phyloP scores from a whole-genome alignment of 2,888 invertebrate genomes.

The Rutpela maculata region DNA sequence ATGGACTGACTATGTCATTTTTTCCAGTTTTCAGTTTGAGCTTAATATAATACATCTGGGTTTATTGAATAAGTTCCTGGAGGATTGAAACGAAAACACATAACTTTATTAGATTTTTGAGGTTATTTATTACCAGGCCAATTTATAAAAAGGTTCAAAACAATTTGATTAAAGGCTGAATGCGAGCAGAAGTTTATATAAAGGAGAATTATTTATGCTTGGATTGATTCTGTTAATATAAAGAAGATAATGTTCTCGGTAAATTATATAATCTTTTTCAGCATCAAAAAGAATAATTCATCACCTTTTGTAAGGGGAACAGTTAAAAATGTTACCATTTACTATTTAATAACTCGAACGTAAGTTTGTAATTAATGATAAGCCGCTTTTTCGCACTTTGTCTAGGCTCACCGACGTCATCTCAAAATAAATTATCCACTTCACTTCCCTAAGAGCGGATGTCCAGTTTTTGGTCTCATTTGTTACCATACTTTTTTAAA shows the following conservation, averaged over 20 bases:
- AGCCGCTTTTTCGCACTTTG: background rate
- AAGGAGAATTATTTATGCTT: slow-evolving; percentile 41
- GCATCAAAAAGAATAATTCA: slow-evolving; percentile 40
- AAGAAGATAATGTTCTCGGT: slow-evolving; percentile 41
- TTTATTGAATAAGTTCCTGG: slow-evolving; percentile 28
- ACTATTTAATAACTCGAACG: slow-evolving; percentile 24
- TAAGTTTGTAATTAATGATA: slow-evolving; percentile 28
- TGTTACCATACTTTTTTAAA: too few relatives aligned
- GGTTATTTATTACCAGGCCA: slow-evolving; percentile 39
- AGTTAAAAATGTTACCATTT: slow-evolving; percentile 9
- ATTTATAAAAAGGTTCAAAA: slow-evolving; percentile 35
- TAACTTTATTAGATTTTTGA: slow-evolving; percentile 41
- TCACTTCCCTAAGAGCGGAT: background rate
- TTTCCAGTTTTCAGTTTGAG: background rate
- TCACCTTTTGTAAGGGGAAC: slow-evolving; percentile 36
- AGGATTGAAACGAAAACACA: slow-evolving; percentile 36
- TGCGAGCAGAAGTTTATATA: slow-evolving; percentile 41
- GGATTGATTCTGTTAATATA: slow-evolving; percentile 42
- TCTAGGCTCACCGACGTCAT: slow-evolving; percentile 3
- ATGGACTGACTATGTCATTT: background rate
- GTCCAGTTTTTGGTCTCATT: background rate
- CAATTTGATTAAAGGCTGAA: slow-evolving; percentile 42
- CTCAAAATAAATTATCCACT: background rate
- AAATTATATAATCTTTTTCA: slow-evolving; percentile 37
- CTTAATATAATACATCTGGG: slow-evolving; percentile 12